Percentiles rank a stretch among this genome's conserved stretches.
Conservation (phyloP, 2,797 vertebrate genomes). For the Cyprinodon diabolis region DNA sequence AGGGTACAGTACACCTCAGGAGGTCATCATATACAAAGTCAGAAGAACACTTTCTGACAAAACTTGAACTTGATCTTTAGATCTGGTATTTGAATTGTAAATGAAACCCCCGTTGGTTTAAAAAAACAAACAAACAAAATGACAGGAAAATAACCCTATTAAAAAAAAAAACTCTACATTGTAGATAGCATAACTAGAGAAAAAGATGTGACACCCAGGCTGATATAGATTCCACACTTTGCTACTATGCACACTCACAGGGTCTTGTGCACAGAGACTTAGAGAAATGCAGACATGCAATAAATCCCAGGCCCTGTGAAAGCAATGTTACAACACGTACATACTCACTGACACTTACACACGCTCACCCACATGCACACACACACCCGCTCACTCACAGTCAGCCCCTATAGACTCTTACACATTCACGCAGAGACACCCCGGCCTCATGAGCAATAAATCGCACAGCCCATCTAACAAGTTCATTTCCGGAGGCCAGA, state of each 20-base stretch:
- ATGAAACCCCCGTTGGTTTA: not conserved
- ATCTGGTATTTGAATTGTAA: conserved; percentile 19
- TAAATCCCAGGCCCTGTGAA: conserved; percentile 67
- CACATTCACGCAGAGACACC: conserved; percentile 70
- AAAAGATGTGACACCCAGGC: conserved; percentile 19
- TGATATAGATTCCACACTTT: conserved; percentile 56
- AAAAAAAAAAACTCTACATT: conserved; percentile 10
- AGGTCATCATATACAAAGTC: conserved; percentile 20
- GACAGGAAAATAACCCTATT: conserved; percentile 17
- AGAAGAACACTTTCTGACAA: conserved; percentile 38
- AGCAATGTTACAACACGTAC: conserved; percentile 41
- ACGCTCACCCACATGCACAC: conserved; percentile 36
- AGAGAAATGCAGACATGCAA: conserved; percentile 74
- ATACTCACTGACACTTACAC: conserved; percentile 28
- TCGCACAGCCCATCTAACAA: conserved; percentile 83
- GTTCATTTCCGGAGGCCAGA: conserved; percentile 83
- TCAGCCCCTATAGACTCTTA: conserved; percentile 63
- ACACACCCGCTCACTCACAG: conserved; percentile 33
- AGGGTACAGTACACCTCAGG: conserved; percentile 21
- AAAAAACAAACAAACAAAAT: not conserved
- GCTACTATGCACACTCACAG: conserved; percentile 24
- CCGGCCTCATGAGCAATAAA: conserved; percentile 81
- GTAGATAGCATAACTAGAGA: conserved; percentile 11
- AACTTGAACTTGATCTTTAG: conserved; percentile 18
- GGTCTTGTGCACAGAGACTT: conserved; percentile 33